Evolutionary conservation across 2,113 vertebrate species (phyloP), one percentile per base, ranked within the genome.

Genomic region (Corvus cornix): DNA sequence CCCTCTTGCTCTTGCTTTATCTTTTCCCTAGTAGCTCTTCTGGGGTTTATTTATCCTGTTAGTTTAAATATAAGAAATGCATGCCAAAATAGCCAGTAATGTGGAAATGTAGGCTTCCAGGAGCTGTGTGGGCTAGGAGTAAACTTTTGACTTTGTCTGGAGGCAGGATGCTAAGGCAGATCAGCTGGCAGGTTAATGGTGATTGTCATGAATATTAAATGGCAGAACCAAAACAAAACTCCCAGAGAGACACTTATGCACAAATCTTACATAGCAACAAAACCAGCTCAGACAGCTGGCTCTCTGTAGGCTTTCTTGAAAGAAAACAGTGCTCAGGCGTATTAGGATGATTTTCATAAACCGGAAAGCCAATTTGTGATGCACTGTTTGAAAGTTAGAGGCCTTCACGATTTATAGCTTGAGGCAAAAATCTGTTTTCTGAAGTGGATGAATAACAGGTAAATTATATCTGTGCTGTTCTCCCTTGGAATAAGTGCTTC

Each of bases 171-270:
- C 78, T 83, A n/a, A 74, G 51, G 66, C 6, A 13, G 84, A 55
- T 80, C 67, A 85, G 89, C 81, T 83, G 75, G 91, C 90, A 90
- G 75, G 90, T 94, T 93, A 94, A 88, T 48, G 79, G 70, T 75
- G 90, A 87, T 81, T 93, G 85, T 84, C 93, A 90, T 96, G 85
- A 96, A 96, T 95, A 94, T 90, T 86, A 95, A 94, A 96, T 90
- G 90, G 62, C n/a, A 88, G 82, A 90, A 86, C 63, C 67, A 84
- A 96, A 96, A 73, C 91, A 94, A 95, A 96, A 90, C 92, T 96
- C 87, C 92, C 90, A 46, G 82, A 86, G 91, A 96, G 88, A 94
- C 53, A 51, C 55, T 93, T 66, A 28, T 0, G 43, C 79, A 86
- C 87, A 56, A 28, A 80, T 86, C 73, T 81, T 24, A 78, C 67